Percentiles rank a stretch among this genome's conserved stretches.
phyloP scores from a whole-genome alignment of 2,888 invertebrate genomes.

The Chelonus formosanus region DNA sequence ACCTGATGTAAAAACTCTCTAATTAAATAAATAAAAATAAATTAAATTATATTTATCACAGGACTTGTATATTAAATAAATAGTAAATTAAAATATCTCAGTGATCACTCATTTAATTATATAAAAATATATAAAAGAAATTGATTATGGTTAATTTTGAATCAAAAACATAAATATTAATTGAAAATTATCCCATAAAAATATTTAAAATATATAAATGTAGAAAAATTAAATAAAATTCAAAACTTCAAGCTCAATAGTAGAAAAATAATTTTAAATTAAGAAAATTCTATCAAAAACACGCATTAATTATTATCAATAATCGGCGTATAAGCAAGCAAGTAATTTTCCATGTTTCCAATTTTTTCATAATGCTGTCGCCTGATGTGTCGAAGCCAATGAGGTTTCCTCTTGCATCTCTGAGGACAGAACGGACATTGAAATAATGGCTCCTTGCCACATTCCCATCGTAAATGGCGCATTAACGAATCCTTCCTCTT shows the following conservation, averaged over 20 bases:
- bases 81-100: too few relatives aligned
- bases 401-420: slow-evolving; percentile 63
- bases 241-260: neutral
- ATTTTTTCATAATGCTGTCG: slow-evolving; percentile 68
- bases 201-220: too few relatives aligned
- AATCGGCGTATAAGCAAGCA: slow-evolving; percentile 44
- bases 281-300: neutral
- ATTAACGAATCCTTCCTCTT: slow-evolving; percentile 71
- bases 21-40: too few relatives aligned
- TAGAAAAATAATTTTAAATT: slow-evolving; percentile 4
- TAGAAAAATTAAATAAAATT: too few relatives aligned
- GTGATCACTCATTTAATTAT: too few relatives aligned
- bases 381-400: slow-evolving; percentile 68
- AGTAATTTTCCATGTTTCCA: slow-evolving; percentile 63
- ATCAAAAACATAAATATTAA: too few relatives aligned
- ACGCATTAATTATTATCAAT: slow-evolving; percentile 34
- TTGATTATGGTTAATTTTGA: too few relatives aligned
- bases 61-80: too few relatives aligned
- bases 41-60: too few relatives aligned
- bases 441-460: slow-evolving; percentile 67
- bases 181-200: too few relatives aligned
- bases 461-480: slow-evolving; percentile 69
- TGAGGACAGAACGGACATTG: slow-evolving; percentile 66
- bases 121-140: too few relatives aligned
- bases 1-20: too few relatives aligned